Percentiles rank a stretch among this genome's conserved stretches.
These are phyloP conservation scores for Apistogramma diplotaenia DNA, from an alignment of 2,113 vertebrate species.

Conservation along the genomic window DNA sequence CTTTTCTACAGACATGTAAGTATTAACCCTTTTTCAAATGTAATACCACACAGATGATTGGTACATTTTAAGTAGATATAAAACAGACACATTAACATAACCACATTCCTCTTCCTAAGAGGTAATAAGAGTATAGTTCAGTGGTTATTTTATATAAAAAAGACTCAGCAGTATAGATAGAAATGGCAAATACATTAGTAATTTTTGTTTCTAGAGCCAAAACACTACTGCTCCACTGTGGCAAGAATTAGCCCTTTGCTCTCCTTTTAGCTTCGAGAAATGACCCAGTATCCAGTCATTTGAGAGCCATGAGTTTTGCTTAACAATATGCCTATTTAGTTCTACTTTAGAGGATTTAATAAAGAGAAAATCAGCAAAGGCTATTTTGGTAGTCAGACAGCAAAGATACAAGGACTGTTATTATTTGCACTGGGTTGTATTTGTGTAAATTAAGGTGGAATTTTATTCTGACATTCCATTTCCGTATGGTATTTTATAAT, in stretches of 20 bases:
- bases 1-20: not conserved
- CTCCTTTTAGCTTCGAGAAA: conserved; percentile 30
- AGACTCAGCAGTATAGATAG: not conserved
- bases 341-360: conserved; percentile 14
- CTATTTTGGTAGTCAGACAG: not conserved
- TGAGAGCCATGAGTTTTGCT: conserved; percentile 54
- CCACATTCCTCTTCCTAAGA: not conserved
- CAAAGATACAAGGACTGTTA: conserved; percentile 12
- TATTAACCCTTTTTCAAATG: not conserved
- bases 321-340: conserved; percentile 58
- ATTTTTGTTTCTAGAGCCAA: not conserved
- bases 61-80: not conserved
- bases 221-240: not conserved
- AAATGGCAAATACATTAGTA: not conserved
- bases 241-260: not conserved
- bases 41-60: not conserved
- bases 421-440: not conserved
- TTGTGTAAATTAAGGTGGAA: not conserved
- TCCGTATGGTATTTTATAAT: not conserved
- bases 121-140: not conserved
- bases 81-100: not conserved
- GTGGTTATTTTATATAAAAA: not conserved
- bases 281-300: conserved; percentile 40
- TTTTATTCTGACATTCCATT: not conserved
- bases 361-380: not conserved